These are phyloP conservation scores for Molossus molossus DNA, from an alignment of 2,797 vertebrate species.

Conservation along the genomic window DNA sequence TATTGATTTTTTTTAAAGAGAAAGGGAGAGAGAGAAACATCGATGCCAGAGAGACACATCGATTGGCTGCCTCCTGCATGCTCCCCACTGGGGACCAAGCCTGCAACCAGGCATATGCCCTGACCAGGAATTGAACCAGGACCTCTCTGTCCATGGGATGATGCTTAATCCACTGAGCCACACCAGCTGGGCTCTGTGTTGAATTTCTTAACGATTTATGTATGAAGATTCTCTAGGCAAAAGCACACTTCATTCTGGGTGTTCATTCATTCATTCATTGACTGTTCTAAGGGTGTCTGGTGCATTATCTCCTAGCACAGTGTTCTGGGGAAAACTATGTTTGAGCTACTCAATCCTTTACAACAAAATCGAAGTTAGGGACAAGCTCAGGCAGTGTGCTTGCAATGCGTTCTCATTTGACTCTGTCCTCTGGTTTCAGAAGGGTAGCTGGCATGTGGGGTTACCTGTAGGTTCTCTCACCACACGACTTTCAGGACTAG, in stretches of 20 bases:
- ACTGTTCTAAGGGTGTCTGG: neutral
- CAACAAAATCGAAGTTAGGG: neutral
- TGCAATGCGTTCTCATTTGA: neutral
- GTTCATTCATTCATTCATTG: neutral
- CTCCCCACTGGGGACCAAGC: too few relatives aligned
- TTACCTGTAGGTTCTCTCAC: neutral
- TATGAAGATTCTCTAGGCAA: neutral
- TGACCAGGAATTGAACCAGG: too few relatives aligned
- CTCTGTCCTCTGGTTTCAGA: neutral
- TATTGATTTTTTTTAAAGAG: too few relatives aligned
- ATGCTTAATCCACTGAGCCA: too few relatives aligned
- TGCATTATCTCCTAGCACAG: neutral
- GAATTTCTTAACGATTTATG: slow-evolving; percentile 35
- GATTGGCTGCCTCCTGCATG: too few relatives aligned
- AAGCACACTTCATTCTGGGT: neutral
- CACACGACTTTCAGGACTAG: neutral
- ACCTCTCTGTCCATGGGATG: too few relatives aligned
- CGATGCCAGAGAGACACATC: too few relatives aligned
- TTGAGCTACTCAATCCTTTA: neutral
- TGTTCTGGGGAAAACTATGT: neutral
- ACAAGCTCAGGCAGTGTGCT: neutral
- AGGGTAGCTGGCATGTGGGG: neutral
- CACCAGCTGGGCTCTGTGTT: neutral
- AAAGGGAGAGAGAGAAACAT: too few relatives aligned
- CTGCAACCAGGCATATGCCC: too few relatives aligned